Evolutionary conservation across 2,888 invertebrate species (phyloP), one percentile per base, ranked within the genome.

Genomic region (Camptogramma bilineatum): DNA sequence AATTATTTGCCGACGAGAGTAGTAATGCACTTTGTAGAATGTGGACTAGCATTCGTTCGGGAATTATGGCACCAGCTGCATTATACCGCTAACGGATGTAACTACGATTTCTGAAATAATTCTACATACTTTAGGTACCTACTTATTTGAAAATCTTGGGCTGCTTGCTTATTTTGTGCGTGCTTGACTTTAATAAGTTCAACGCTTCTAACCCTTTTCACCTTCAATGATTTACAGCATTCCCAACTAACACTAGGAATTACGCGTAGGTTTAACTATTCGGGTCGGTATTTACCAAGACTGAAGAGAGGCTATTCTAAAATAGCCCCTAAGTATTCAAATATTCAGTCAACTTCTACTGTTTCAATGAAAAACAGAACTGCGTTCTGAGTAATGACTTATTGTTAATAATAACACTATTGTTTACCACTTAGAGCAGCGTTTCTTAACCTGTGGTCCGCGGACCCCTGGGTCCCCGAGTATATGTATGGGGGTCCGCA

Each of bases 1-100:
- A 51, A 62, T 62, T 62, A 62, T 62, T 62, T 56, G 52, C 21
- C 17, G 48, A 28, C 28, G 44, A 42, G 34, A 9, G 48, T 8
- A 46, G 34, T 46, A 46, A 44, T 46, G 55, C 47, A 55, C 17
- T 47, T 4, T 54, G 13, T 5, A 1, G 44, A 16, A 44, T 44
- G 10, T 39, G 13, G 28, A 28, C 39, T 44, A 44, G 44, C 44
- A 44, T 44, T 44, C 7, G 44, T 39, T 39, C 39, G 13, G 13
- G 13, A 1, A 28, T 28, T 28, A 4, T 28, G 28, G 28, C 4
- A 28, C 28, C 28, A 28, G 7, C 28, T 28, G 28, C 28, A 28
- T 4, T 28, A 28, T 8, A 28, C 28, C 28, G 28, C 28, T 28
- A 28, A 28, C 21, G 21, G n/a, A 21, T 28, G 28, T 28, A 5